These are phyloP conservation scores for Yponomeuta sedellus DNA, from an alignment of 2,888 invertebrate genomes.

Conservation along the genomic window DNA sequence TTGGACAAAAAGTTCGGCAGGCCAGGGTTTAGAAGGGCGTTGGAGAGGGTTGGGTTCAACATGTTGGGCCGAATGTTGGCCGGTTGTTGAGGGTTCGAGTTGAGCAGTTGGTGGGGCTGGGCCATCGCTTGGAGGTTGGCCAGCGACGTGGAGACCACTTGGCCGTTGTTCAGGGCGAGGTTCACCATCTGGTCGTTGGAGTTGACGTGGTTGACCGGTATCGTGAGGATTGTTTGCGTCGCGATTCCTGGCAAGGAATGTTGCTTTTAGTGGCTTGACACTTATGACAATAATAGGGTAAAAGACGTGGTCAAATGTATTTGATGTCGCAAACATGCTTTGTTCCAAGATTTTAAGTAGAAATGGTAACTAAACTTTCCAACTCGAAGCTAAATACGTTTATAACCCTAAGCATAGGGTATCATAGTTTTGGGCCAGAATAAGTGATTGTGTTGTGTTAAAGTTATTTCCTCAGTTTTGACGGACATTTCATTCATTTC, in stretches of 20 bases:
- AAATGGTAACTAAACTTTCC: too few species aligned
- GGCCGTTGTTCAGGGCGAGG: slow-evolving; percentile 88
- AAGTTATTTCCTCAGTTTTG: too few species aligned
- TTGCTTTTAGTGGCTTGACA: neutral
- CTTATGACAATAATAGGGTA: too few species aligned
- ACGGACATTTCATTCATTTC: too few species aligned
- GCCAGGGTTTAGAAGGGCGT: slow-evolving; percentile 82
- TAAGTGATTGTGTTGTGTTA: too few species aligned
- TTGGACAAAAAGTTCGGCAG: slow-evolving; percentile 85
- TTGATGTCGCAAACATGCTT: too few species aligned
- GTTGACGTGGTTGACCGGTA: slow-evolving; percentile 94
- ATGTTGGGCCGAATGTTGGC: slow-evolving; percentile 65
- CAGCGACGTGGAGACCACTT: slow-evolving; percentile 89
- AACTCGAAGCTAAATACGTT: too few species aligned
- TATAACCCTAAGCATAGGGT: too few species aligned
- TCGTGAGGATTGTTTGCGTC: slow-evolving; percentile 96
- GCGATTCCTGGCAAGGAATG: slow-evolving; percentile 83
- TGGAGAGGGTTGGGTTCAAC: slow-evolving; percentile 79
- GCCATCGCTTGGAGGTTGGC: slow-evolving; percentile 87
- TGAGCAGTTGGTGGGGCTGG: slow-evolving; percentile 81
- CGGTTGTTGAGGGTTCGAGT: slow-evolving; percentile 75
- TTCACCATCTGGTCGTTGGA: slow-evolving; percentile 85
- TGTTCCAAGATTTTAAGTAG: too few species aligned
- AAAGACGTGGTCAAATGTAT: too few species aligned
- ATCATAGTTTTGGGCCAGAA: too few species aligned